Conservation (phyloP, 2,888 invertebrate species). For the Tholera decimalis region DNA sequence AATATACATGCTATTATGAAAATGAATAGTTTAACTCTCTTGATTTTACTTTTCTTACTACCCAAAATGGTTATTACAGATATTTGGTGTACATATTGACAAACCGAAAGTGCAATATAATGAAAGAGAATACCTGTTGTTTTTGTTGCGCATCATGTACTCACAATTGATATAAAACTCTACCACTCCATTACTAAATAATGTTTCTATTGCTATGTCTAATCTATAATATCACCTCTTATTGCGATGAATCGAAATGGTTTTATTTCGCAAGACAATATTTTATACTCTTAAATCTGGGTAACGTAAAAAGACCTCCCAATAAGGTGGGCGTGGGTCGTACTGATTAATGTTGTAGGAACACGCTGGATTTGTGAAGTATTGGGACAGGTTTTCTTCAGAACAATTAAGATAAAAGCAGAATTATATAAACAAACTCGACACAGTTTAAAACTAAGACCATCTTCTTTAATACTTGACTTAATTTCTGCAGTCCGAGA, state of each 20-base stretch:
- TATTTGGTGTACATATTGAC: not conserved
- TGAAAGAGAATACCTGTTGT: not conserved
- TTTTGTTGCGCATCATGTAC: not conserved
- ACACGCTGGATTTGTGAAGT: too few species aligned
- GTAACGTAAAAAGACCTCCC: too few species aligned
- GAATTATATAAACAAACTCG: constrained; percentile 6
- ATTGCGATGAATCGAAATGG: not conserved
- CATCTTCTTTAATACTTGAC: constrained; percentile 22
- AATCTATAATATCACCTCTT: constrained; percentile 6
- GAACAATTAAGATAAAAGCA: constrained; percentile 10
- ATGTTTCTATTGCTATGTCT: constrained; percentile 5
- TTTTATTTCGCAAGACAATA: constrained; percentile 7
- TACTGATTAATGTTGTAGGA: too few species aligned
- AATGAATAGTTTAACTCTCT: too few species aligned
- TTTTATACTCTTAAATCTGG: too few species aligned
- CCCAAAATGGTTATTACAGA: not conserved
- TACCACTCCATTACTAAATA: constrained; percentile 1
- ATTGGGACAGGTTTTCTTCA: too few species aligned
- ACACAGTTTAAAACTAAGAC: constrained; percentile 34
- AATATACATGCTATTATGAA: too few species aligned
- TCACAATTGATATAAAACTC: not conserved
- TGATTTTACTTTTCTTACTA: too few species aligned
- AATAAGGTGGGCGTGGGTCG: too few species aligned
- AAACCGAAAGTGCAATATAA: not conserved
- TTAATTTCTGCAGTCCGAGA: constrained; percentile 61